Evolutionary conservation across 2,113 vertebrate genomes (phyloP), one percentile per base, ranked within the genome.

Genomic region (Gnathonemus echidnorhynchus): DNA sequence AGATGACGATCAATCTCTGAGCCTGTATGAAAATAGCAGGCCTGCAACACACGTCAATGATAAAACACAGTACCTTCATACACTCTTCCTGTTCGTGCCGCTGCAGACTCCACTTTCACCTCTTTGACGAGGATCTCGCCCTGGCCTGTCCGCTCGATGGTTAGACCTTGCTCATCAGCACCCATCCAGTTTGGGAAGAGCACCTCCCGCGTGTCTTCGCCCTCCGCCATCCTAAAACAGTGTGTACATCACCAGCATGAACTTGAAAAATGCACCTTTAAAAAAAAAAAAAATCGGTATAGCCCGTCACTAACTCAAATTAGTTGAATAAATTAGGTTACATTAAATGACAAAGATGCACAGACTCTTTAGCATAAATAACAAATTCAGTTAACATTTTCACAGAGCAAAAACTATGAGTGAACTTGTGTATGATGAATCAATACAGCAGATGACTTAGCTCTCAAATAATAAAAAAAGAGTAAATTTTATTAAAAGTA

Each of bases 141-240:
- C 0, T 94, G 95, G 0, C 95, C 96, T 46, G 94, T 96, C 94
- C 97, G 97, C 92, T 97, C 96, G 3, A 99, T 97, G 92, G 97
- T 99, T 92, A 99, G 95, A 85, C 98, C 98, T 1, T 97, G 97
- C 91, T 97, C 96, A 91, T 98, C 96, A 0, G 97, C 94, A 88
- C 97, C 98, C 91, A 97, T 94, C 98, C 98, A 99, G 91, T 96
- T 96, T 89, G 97, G 96, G 93, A 99, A 97, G 85, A 99, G 95
- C 80, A 99, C 95, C 93, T 99, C 98, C 92, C 97, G 95, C 0
- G 97, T 97, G 4, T 95, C 96, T 83, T 98, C 97, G 21, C 98
- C 97, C 2, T 96, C 96, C 92, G 97, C 97, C 98, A 98, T 98
- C 94, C 91, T 92, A 92, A 50, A 88, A 87, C 66, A 53, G 87